Evolutionary conservation across 2,888 invertebrate species (phyloP), one percentile per base, ranked within the genome.

Genomic region (Macaria liturata): DNA sequence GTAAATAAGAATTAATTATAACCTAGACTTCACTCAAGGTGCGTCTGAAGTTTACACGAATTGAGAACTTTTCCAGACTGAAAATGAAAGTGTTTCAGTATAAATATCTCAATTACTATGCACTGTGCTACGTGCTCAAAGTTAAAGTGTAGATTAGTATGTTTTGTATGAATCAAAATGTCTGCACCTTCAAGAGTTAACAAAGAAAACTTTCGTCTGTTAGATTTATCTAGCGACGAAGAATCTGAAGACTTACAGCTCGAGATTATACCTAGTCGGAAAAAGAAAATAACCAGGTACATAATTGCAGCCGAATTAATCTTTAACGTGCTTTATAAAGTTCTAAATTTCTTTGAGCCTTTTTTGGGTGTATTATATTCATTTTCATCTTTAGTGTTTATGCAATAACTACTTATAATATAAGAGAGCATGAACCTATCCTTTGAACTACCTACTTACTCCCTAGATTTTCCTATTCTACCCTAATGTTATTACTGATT

Each of bases 151-250:
- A 9, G 63, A 67, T 72, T 86, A 88, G 82, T 66, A 90, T 89
- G 85, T 78, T 77, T 69, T 76, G 59, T 74, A 74, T 72, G 62
- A 56, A 50, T 51, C 68, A 86, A 75, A 69, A 91, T 91, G 91
- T 86, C 88, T 65, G 67, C 82, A 70, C 82, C 88, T 60, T 78
- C 84, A 37, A 92, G 86, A 80, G 81, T 86, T 71, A 93, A 92
- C 74, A 94, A 94, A 75, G 94, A 94, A 86, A 93, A 93, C 66
- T 94, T 94, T 76, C 93, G 94, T 69, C 91, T 95, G 47, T 78
- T 95, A 72, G 94, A 94, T 73, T 78, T 94, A 62, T 92, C 94
- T 51, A 94, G 93, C 59, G 93, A 94, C 62, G 94, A 93, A 65
- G 94, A 93, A 46, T 93, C 94, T 0, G 94, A 94, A 63, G 89